phyloP scores from a whole-genome alignment of 2,797 vertebrate species.

The Scolopax rusticola region DNA sequence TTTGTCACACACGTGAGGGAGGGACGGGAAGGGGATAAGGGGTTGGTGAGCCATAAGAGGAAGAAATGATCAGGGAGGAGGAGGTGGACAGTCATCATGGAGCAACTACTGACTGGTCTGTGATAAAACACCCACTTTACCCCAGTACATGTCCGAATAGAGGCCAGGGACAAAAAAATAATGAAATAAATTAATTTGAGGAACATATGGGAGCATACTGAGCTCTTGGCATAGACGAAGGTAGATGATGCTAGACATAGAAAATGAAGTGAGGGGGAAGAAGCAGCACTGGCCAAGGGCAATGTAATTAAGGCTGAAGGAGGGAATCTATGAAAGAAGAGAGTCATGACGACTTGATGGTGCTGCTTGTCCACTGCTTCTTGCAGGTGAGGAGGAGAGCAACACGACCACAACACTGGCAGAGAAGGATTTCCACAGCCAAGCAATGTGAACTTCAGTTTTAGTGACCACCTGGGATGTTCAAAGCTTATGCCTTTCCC shows the following conservation, averaged over 20 bases:
- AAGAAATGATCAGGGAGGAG: neutral
- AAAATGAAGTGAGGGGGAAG: neutral
- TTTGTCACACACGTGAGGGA: neutral
- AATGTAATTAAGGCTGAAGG: neutral
- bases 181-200: neutral
- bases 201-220: neutral
- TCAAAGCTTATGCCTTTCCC: neutral
- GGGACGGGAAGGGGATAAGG: fast-evolving
- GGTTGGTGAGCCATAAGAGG: neutral
- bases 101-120: neutral
- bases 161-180: neutral
- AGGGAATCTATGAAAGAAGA: neutral
- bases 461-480: neutral
- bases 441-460: neutral
- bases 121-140: neutral
- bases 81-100: neutral
- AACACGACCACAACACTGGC: fast-evolving
- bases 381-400: neutral
- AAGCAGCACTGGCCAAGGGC: neutral
- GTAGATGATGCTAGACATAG: neutral
- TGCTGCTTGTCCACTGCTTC: neutral
- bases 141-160: neutral
- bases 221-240: neutral
- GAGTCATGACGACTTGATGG: neutral
- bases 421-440: neutral